Evolutionary conservation across 1,140 invertebrate genomes (phyloP).

Genomic region (Anthonomus grandis): DNA sequence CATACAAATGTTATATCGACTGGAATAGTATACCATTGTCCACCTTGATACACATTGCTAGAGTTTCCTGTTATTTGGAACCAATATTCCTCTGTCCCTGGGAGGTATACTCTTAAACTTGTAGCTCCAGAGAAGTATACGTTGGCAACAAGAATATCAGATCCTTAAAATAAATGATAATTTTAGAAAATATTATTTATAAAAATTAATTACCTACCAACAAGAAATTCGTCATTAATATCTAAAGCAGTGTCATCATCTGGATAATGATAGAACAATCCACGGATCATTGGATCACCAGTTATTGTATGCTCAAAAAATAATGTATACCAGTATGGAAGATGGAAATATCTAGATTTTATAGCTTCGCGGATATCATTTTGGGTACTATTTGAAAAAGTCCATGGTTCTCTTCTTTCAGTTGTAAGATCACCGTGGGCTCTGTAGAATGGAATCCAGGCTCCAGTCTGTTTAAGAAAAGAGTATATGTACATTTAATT

Average conservation of each 20-base stretch:
- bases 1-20: conserved; percentile 64
- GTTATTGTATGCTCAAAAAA: conserved; percentile 69
- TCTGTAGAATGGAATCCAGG: conserved; percentile 60
- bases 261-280: conserved; percentile 87
- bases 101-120: conserved; percentile 84
- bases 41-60: conserved; percentile 51
- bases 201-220: conserved; percentile 60
- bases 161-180: conserved; percentile 50
- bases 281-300: conserved; percentile 80
- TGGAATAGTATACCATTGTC: conserved; percentile 57
- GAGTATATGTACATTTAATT: too few species aligned
- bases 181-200: not conserved
- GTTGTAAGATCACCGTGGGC: conserved; percentile 75
- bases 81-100: conserved; percentile 74
- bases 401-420: conserved; percentile 91
- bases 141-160: conserved; percentile 75
- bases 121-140: conserved; percentile 75
- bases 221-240: conserved; percentile 77
- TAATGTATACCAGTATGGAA: conserved; percentile 81
- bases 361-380: conserved; percentile 54
- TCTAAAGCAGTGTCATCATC: conserved; percentile 70
- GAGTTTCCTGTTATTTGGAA: conserved; percentile 77
- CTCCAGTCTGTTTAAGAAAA: conserved; percentile 46
- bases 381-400: conserved; percentile 76
- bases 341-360: conserved; percentile 74